phyloP scores from a whole-genome alignment of 2,797 vertebrate species.

The Chloroceryle amazona region DNA sequence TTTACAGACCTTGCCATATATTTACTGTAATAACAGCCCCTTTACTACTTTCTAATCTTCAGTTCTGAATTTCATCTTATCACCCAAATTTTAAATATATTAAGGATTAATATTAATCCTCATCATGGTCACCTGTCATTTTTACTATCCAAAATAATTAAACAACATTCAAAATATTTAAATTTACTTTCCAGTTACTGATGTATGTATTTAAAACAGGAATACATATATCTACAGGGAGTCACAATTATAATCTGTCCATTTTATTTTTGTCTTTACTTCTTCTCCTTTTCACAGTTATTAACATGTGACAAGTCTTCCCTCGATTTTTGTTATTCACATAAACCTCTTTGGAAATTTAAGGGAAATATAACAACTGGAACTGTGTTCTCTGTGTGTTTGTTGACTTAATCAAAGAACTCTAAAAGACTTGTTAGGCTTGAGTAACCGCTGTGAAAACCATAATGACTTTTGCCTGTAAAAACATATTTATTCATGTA shows the following conservation, averaged over 20 bases:
- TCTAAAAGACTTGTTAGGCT: neutral
- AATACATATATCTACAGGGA: fast-evolving
- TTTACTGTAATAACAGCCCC: neutral
- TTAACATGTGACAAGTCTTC: fast-evolving
- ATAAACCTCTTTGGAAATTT: neutral
- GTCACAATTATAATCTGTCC: neutral
- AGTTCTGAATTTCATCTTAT: neutral
- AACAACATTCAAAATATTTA: neutral
- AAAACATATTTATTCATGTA: neutral
- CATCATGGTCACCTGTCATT: neutral
- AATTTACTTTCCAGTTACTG: neutral
- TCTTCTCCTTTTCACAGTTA: neutral
- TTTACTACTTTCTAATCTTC: neutral
- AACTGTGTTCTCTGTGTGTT: neutral
- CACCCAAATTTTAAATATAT: neutral
- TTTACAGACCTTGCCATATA: neutral
- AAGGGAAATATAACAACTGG: neutral
- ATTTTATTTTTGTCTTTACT: neutral
- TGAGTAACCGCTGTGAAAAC: neutral
- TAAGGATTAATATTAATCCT: neutral
- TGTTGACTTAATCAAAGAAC: neutral
- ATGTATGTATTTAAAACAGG: neutral
- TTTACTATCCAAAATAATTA: neutral
- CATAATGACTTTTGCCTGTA: neutral
- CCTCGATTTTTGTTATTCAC: neutral